These are phyloP conservation scores for Limonius californicus DNA, from an alignment of 1,140 invertebrate species.

Conservation along the genomic window DNA sequence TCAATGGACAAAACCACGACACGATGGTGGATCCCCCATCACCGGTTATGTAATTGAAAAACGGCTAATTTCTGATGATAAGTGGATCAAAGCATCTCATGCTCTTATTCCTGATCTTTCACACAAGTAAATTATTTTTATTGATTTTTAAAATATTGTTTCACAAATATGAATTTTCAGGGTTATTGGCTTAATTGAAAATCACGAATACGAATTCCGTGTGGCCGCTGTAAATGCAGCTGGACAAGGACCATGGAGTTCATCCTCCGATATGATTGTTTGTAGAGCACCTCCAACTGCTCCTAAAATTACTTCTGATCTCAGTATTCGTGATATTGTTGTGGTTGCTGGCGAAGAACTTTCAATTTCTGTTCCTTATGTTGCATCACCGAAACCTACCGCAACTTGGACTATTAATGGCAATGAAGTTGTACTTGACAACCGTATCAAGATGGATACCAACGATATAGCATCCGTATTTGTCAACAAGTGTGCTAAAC, in stretches of 20 bases:
- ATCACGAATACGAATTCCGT: constrained; percentile 96
- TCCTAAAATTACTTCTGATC: constrained; percentile 89
- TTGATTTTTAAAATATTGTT: neutral
- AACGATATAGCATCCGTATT: constrained; percentile 77
- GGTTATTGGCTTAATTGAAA: constrained; percentile 86
- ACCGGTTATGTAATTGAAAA: constrained; percentile 93
- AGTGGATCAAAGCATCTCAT: constrained; percentile 87
- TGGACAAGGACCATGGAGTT: constrained; percentile 88
- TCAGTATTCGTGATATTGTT: constrained; percentile 90
- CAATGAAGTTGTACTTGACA: constrained; percentile 74
- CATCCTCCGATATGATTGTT: constrained; percentile 85
- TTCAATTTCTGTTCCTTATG: constrained; percentile 90
- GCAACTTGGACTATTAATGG: constrained; percentile 86
- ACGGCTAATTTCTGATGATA: constrained; percentile 78
- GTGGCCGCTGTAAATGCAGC: constrained; percentile 95
- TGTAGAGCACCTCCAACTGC: constrained; percentile 81
- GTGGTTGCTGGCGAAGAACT: constrained; percentile 95
- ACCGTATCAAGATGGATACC: constrained; percentile 85
- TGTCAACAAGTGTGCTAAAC: constrained; percentile 82
- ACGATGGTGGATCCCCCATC: constrained; percentile 89
- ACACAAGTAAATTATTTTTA: constrained; percentile 53
- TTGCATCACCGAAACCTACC: constrained; percentile 84
- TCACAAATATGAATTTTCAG: constrained; percentile 45
- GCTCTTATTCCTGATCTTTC: constrained; percentile 75
- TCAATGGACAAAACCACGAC: constrained; percentile 87